phyloP scores from a whole-genome alignment of 2,797 vertebrate genomes.

The Sparidentex hasta region DNA sequence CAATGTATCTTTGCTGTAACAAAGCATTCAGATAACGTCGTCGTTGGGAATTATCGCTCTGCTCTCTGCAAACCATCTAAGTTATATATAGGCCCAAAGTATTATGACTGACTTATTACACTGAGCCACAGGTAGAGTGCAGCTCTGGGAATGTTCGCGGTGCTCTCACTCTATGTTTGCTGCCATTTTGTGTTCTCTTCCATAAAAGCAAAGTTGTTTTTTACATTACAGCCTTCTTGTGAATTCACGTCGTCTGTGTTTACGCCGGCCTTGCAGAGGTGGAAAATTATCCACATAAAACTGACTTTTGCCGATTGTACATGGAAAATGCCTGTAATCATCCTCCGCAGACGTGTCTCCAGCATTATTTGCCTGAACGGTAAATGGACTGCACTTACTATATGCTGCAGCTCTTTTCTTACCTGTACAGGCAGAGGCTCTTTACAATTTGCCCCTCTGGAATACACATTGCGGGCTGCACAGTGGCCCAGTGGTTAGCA shows the following conservation, averaged over 20 bases:
- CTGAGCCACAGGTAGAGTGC: not conserved
- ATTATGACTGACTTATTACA: not conserved
- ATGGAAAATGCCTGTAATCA: not conserved
- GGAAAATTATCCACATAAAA: not conserved
- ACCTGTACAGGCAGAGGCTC: not conserved
- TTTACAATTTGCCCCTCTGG: not conserved
- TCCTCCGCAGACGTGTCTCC: not conserved
- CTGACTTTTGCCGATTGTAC: not conserved
- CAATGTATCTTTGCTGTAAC: not conserved
- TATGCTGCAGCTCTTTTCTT: not conserved
- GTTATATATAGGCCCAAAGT: too few species aligned
- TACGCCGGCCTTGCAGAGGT: not conserved
- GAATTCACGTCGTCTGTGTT: not conserved
- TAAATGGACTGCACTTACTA: not conserved
- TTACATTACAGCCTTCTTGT: not conserved
- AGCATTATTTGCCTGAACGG: constrained; percentile 2
- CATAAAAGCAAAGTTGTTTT: not conserved
- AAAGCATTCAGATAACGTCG: not conserved
- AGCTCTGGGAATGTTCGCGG: not conserved
- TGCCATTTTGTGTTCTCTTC: not conserved
- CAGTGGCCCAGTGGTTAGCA: too few species aligned
- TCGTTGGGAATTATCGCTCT: not conserved
- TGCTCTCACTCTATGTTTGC: not conserved
- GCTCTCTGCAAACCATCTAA: not conserved
- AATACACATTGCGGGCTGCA: not conserved